Evolutionary conservation across 1,140 invertebrate species (phyloP).

Genomic region (Trachymyrmex septentrionalis): DNA sequence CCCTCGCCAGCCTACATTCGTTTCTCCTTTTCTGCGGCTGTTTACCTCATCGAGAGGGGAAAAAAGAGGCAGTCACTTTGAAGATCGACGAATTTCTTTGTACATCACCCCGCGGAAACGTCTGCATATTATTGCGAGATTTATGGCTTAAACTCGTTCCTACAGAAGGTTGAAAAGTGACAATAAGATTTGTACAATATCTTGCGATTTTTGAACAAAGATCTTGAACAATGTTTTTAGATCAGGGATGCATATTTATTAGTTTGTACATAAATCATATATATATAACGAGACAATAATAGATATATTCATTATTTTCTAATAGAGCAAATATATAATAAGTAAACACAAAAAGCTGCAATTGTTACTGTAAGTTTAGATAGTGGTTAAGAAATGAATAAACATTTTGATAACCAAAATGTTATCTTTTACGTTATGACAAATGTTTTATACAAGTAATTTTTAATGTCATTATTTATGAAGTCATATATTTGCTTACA

Average conservation of each 20-base stretch:
- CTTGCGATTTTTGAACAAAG: not conserved
- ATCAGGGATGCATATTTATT: not conserved
- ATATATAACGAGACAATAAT: not conserved
- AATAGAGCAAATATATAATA: too few relatives aligned
- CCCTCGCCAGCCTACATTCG: slow-evolving; percentile 23
- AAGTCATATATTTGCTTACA: too few relatives aligned
- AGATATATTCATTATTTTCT: not conserved
- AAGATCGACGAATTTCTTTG: slow-evolving; percentile 58
- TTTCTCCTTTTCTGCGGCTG: slow-evolving; percentile 57
- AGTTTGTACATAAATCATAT: not conserved
- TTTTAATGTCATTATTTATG: too few relatives aligned
- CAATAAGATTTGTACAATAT: not conserved
- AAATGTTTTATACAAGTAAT: too few relatives aligned
- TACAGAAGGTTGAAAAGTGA: not conserved
- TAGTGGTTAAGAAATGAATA: too few relatives aligned
- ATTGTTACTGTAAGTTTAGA: too few relatives aligned
- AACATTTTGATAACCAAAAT: too few relatives aligned
- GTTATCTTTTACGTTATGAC: too few relatives aligned
- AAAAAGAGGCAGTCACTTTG: slow-evolving; percentile 33
- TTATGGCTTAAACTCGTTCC: slow-evolving; percentile 11
- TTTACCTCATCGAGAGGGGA: slow-evolving; percentile 49
- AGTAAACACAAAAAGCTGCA: too few relatives aligned
- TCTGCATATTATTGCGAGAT: slow-evolving; percentile 46
- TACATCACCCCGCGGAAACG: slow-evolving; percentile 45
- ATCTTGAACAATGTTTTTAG: not conserved